Evolutionary conservation across 2,113 vertebrate species (phyloP).

Genomic region (Syngnathus floridae): DNA sequence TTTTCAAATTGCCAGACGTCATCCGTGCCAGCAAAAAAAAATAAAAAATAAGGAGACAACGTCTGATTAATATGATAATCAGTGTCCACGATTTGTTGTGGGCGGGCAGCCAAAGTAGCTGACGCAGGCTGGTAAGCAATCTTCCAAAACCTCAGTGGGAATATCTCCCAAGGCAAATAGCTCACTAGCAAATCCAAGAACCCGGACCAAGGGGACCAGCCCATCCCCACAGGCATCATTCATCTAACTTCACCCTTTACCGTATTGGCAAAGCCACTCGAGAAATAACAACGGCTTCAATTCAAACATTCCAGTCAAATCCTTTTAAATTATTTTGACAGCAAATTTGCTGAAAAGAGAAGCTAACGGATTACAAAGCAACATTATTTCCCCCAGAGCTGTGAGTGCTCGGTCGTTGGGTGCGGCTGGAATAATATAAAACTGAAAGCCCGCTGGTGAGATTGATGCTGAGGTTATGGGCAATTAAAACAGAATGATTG

Average conservation of each 20-base stretch:
- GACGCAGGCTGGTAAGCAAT: constrained; percentile 33
- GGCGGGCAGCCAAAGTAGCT: constrained; percentile 57
- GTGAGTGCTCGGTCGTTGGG: constrained; percentile 53
- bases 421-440: constrained; percentile 59
- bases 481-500: constrained; percentile 39
- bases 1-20: background rate
- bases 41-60: constrained; percentile 49
- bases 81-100: constrained; percentile 56
- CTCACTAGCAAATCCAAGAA: constrained; percentile 10
- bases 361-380: constrained; percentile 28
- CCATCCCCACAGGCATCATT: constrained; percentile 27
- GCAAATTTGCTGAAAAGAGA: constrained; percentile 44
- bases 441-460: constrained; percentile 33
- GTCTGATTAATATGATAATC: constrained; percentile 72
- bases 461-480: constrained; percentile 44
- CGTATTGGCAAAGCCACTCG: constrained; percentile 28
- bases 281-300: constrained; percentile 46
- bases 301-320: constrained; percentile 37
- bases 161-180: constrained; percentile 13
- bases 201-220: constrained; percentile 14
- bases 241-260: constrained; percentile 29
- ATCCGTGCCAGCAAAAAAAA: constrained; percentile 48
- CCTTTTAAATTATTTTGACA: constrained; percentile 52
- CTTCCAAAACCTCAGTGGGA: constrained; percentile 16
- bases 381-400: constrained; percentile 12